Conservation (phyloP, 2,888 invertebrate genomes). For the Stenolophus ochropezus region DNA sequence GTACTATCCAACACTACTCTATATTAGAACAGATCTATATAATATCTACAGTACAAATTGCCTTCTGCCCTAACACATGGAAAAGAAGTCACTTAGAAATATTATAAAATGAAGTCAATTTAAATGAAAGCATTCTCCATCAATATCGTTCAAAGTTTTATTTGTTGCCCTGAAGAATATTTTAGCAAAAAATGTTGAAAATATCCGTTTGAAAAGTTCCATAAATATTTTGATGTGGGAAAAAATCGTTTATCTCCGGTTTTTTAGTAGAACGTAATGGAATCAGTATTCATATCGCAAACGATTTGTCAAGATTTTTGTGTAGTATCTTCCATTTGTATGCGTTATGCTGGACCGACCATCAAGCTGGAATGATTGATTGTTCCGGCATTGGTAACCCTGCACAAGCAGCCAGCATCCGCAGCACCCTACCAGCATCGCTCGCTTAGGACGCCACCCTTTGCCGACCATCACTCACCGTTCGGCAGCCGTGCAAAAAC, state of each 20-base stretch:
- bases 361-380: conserved; percentile 67
- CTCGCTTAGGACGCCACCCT: conserved; percentile 43
- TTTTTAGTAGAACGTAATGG: conserved; percentile 65
- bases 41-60: no score
- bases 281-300: conserved; percentile 72
- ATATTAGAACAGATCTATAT: no score
- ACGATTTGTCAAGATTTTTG: conserved; percentile 73
- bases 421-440: conserved; percentile 6
- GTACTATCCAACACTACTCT: no score
- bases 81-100: no score
- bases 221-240: conserved; percentile 57
- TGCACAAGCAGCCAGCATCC: conserved; percentile 63
- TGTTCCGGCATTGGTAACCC: conserved; percentile 70
- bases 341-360: conserved; percentile 64
- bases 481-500: conserved; percentile 55
- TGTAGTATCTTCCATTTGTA: conserved; percentile 68
- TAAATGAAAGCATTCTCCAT: not conserved
- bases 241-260: conserved; percentile 63
- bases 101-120: no score
- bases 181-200: not conserved
- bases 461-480: conserved; percentile 54
- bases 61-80: no score
- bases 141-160: not conserved
- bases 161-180: not conserved
- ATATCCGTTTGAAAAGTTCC: conserved; percentile 52